These are phyloP conservation scores for Muscidifurax raptorellus DNA, from an alignment of 1,140 invertebrate species.

Conservation along the genomic window DNA sequence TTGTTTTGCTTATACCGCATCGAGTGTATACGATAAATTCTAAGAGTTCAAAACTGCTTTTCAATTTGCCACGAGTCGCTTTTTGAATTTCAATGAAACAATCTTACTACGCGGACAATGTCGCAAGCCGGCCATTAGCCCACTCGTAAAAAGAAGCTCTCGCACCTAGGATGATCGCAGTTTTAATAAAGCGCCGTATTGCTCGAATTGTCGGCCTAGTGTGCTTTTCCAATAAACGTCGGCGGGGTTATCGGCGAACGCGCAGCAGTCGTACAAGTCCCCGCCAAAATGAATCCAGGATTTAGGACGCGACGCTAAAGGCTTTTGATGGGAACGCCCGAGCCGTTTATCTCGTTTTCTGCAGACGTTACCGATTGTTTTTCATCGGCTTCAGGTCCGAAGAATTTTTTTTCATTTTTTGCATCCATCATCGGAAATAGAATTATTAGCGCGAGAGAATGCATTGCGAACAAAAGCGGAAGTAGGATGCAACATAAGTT, in stretches of 20 bases:
- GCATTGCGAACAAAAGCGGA: background rate
- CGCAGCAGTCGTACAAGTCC: background rate
- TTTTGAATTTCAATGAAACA: background rate
- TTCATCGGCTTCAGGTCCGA: background rate
- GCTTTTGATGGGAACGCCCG: background rate
- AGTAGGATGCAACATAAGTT: background rate
- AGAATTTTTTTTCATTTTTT: constrained; percentile 5
- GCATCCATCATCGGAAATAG: background rate
- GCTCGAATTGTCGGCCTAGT: background rate
- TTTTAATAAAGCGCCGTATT: constrained; percentile 41
- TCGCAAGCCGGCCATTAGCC: background rate
- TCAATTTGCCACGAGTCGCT: too few relatives aligned
- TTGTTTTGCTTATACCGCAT: too few relatives aligned
- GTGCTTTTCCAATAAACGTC: constrained; percentile 46
- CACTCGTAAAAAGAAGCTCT: background rate
- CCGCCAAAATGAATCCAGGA: constrained; percentile 31
- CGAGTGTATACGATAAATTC: too few relatives aligned
- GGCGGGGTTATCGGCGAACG: constrained; percentile 16
- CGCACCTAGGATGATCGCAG: background rate
- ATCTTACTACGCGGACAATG: background rate
- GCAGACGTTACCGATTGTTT: constrained; percentile 29
- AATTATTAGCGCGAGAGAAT: background rate
- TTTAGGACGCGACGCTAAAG: constrained; percentile 13
- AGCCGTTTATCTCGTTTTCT: constrained; percentile 19
- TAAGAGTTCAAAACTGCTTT: too few relatives aligned